Conservation (phyloP, 2,888 invertebrate genomes). For the Frankliniella fusca region DNA sequence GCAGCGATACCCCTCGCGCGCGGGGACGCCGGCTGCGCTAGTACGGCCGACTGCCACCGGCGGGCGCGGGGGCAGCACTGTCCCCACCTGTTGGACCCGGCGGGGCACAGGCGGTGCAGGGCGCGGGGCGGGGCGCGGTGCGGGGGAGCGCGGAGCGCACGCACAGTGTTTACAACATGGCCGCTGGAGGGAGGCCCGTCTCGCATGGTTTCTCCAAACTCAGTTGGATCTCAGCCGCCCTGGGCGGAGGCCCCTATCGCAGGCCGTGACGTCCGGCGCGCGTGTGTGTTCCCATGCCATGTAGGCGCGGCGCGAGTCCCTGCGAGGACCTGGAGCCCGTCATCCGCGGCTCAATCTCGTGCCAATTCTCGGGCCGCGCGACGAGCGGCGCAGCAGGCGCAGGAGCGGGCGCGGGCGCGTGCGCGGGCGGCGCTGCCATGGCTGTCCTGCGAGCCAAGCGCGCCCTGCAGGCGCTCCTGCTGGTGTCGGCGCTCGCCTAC, state of each 20-base stretch:
- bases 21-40: background rate
- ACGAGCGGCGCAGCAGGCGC: background rate
- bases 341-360: background rate
- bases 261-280: background rate
- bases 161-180: constrained; percentile 15
- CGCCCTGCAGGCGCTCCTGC: constrained; percentile 49
- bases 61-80: constrained; percentile 1
- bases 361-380: background rate
- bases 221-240: constrained; percentile 14
- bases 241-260: background rate
- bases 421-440: background rate
- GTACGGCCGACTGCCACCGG: background rate
- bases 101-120: no score
- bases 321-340: background rate
- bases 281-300: constrained; percentile 1
- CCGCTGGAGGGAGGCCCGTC: background rate
- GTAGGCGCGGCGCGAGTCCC: constrained; percentile 1
- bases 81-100: background rate
- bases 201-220: constrained; percentile 22
- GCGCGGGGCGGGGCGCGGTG: background rate
- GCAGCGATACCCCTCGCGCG: background rate
- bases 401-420: background rate
- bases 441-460: constrained; percentile 37
- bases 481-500: constrained; percentile 55
- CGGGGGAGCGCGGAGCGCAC: background rate